A percentile compares a stretch with the other conserved stretches of the same genome.
phyloP scores from a whole-genome alignment of 2,888 invertebrate genomes.

The Beris morrisii region DNA sequence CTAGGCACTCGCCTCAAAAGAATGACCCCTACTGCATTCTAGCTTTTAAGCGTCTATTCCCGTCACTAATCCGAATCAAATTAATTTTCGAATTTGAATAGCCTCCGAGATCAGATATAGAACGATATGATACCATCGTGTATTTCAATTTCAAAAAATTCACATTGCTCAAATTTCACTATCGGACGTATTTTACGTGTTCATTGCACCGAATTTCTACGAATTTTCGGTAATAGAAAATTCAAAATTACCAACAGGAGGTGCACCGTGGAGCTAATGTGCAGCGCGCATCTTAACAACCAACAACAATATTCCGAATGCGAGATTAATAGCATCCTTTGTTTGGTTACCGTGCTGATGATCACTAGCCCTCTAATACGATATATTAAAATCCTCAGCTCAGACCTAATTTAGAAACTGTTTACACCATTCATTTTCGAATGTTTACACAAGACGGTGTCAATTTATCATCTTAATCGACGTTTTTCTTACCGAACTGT shows the following conservation, averaged over 20 bases:
- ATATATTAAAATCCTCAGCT: constrained; percentile 19
- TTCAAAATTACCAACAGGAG: constrained; percentile 16
- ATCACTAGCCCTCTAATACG: not conserved
- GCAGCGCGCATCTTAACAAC: not conserved
- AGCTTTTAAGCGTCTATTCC: no score
- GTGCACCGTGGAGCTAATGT: constrained; percentile 8
- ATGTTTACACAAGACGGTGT: constrained; percentile 30
- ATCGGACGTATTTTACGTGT: constrained; percentile 14
- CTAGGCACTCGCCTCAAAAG: no score
- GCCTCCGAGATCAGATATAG: no score
- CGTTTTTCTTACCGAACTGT: constrained; percentile 30
- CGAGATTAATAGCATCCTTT: constrained; percentile 29
- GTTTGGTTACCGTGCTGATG: constrained; percentile 19
- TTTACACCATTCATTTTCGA: constrained; percentile 25
- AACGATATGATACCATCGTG: no score
- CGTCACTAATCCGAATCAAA: no score
- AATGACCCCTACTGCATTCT: no score
- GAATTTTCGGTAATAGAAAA: constrained; percentile 5
- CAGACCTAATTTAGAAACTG: constrained; percentile 30
- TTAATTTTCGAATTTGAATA: no score
- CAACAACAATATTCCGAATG: constrained; percentile 14
- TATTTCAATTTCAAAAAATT: no score
- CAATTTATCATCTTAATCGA: constrained; percentile 34
- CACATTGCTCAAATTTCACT: no score
- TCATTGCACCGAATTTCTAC: constrained; percentile 19